Evolutionary conservation across 2,797 vertebrate genomes (phyloP), one percentile per base, ranked within the genome.

Genomic region (Typhlichthys subterraneus): DNA sequence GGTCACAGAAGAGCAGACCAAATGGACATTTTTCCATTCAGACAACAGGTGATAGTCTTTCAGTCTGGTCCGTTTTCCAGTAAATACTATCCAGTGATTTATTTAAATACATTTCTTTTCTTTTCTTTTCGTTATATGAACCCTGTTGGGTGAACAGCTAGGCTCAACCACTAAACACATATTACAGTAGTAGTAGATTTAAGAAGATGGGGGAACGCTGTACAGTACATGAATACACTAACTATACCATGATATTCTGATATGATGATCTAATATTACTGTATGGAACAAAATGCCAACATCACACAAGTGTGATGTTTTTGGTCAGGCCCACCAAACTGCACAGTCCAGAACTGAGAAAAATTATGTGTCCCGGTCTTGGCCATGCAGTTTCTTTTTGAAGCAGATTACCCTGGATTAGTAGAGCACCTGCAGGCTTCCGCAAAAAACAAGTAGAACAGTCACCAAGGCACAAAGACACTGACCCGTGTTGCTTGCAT

Each of bases 21-120:
- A 64, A 65, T 48, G 45, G 19, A 58, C 3, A 12, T 74, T 80
- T 63, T 45, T 59, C 45, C 50, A 53, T 62, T 13, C 59, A 76
- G 61, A 73, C 72, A 63, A 65, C 65, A 70, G 53, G 59, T 70
- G 61, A 87, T 77, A 67, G 19, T 49, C 59, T 82, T 79, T 75
- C 75, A 73, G 64, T 59, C 70, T 76, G 82, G 68, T 81, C 47
- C 17, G 48, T 2, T 59, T 57, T 65, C 52, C 38, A 57, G 60
- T 79, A 78, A 68, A 70, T 29, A 8, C 49, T n/a, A 17, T 77
- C 72, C 71, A 70, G 38, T 31, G 50, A 61, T 45, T 38, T 77
- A 61, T 75, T 72, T 50, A 45, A 70, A 38, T 38, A 38, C 2
- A 38, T 38, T 38, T 38, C 8, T 38, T 23, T 23, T 23, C 19